Base-by-base conservation (phyloP, 2,888 invertebrate genomes). In the Agrotis puta region DNA sequence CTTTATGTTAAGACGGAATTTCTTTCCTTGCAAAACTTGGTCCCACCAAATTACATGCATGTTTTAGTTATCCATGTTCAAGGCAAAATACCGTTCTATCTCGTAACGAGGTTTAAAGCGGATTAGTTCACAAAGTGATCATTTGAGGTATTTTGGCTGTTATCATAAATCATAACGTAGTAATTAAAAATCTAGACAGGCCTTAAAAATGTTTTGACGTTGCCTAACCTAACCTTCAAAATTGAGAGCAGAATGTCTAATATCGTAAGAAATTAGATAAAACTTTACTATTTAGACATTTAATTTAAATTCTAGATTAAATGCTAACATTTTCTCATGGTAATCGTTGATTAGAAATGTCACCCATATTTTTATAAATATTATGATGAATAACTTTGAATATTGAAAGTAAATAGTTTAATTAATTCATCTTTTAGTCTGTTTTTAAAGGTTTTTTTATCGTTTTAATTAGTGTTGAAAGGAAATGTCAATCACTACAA, bases 261-360 rank as follows among this genome's bases (percentile, higher is more conserved):
- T 64, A 50, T 58, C 6, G 4, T 70, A 66, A 39, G 33, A 33
- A 33, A 76, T 81, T 80, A 75, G 20, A 64, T 11, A 51, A 61
- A 62, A 64, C 56, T 22, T 58, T 68, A 58, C 64, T 76, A 58
- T 67, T 80, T 70, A 39, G 9, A 9, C 9, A 70, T 48, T 71
- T 67, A 1, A 82, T 78, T 56, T 65, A 68, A 64, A 73, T 63
- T 66, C 58, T 47, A 57, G 27, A 27, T 14, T 51, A 64, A 81
- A 82, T 81, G 71, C 74, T 74, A 78, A 64, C 68, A 53, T 65
- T 61, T 61, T 78, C 64, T 68, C 74, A 74, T 71, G 39, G 13
- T 20, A 62, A 54, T 63, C 33, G 14, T 6, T 11, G 20, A 66
- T 74, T 53, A 47, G 13, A 22, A 61, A 54, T 16, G 11, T 53